These are phyloP conservation scores for Lophius americanus DNA, from an alignment of 2,797 vertebrate genomes.

Conservation along the genomic window DNA sequence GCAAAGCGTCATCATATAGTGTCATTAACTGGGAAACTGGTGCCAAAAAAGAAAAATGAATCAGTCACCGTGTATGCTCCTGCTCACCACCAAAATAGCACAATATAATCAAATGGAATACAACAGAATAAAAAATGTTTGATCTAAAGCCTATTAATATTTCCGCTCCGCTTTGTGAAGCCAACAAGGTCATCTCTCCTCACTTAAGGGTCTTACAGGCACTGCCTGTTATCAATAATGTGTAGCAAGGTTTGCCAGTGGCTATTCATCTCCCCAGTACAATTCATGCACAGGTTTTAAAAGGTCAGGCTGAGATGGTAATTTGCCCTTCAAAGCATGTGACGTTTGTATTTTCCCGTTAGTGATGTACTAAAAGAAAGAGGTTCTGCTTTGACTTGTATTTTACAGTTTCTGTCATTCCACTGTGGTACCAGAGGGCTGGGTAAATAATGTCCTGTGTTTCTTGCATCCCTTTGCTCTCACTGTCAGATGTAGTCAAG, in stretches of 20 bases:
- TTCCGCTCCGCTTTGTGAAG: conserved; percentile 9
- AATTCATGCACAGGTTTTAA: conserved; percentile 12
- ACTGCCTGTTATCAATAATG: conserved; percentile 22
- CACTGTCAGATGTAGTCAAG: conserved; percentile 40
- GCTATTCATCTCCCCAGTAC: conserved; percentile 14
- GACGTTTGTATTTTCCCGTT: background rate
- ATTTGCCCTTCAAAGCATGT: conserved; percentile 20
- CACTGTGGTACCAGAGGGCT: conserved; percentile 36
- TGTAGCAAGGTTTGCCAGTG: conserved; percentile 13
- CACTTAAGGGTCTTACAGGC: background rate
- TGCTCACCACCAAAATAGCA: background rate
- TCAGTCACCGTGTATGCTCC: conserved; percentile 1
- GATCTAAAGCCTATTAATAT: conserved; percentile 7
- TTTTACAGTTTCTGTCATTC: conserved; percentile 19
- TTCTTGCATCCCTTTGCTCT: conserved; percentile 52
- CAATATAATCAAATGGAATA: background rate
- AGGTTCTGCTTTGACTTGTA: conserved; percentile 13
- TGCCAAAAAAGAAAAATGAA: conserved; percentile 13
- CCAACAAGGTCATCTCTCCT: conserved; percentile 21
- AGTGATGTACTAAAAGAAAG: background rate
- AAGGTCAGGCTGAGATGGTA: conserved; percentile 16
- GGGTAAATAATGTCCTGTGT: conserved; percentile 58
- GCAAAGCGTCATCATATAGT: conserved; percentile 27
- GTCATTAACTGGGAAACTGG: conserved; percentile 21
- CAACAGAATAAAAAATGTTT: conserved; percentile 7